Evolutionary conservation across 2,797 vertebrate genomes (phyloP).

Genomic region (Phalanger gymnotis): DNA sequence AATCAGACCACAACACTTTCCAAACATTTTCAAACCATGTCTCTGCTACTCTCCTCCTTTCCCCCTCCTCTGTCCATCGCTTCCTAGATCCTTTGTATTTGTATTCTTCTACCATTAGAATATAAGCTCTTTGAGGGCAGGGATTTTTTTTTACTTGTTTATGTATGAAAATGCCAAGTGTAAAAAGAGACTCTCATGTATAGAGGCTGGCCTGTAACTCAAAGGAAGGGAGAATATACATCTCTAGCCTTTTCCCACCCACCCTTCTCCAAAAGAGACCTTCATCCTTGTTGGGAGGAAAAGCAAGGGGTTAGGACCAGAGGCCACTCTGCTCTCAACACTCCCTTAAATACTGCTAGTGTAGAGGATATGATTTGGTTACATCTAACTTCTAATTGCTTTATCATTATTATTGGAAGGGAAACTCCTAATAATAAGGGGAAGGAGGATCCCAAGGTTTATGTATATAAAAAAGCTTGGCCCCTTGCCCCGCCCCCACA

Average conservation of each 20-base stretch:
- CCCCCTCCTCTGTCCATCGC: not conserved
- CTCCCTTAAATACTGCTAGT: not conserved
- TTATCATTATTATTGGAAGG: not conserved
- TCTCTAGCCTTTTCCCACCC: not conserved
- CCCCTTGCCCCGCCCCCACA: no score
- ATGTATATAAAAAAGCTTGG: not conserved
- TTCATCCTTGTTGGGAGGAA: not conserved
- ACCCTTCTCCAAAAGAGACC: not conserved
- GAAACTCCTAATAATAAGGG: not conserved
- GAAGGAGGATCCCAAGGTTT: not conserved
- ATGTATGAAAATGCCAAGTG: not conserved
- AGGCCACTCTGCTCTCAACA: not conserved
- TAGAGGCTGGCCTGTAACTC: not conserved
- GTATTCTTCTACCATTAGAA: not conserved
- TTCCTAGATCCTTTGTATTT: not conserved
- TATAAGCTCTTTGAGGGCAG: not conserved
- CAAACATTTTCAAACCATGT: not conserved
- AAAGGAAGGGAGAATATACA: not conserved
- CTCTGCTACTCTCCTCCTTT: not conserved
- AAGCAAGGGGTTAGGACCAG: not conserved
- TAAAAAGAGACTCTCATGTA: not conserved
- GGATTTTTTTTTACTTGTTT: not conserved
- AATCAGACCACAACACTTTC: not conserved
- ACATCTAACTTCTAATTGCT: not conserved
- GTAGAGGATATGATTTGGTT: not conserved